Conservation (phyloP, 2,888 invertebrate species). For the Escarpia spicata region DNA sequence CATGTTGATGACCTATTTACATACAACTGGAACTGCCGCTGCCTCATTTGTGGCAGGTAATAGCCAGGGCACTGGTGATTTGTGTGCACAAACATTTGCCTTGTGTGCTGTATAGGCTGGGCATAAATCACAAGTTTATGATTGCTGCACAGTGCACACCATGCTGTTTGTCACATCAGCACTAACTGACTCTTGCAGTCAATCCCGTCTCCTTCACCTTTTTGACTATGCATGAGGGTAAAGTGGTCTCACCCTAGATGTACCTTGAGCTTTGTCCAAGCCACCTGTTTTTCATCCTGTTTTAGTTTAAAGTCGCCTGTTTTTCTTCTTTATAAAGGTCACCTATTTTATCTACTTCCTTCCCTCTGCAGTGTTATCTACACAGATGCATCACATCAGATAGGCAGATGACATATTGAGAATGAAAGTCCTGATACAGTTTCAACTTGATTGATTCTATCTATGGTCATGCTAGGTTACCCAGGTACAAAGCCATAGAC, state of each 20-base stretch:
- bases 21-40: neutral
- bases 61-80: neutral
- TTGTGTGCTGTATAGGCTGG: neutral
- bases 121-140: neutral
- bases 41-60: neutral
- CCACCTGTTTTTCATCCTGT: neutral
- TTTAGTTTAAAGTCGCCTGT: neutral
- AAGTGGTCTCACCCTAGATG: constrained; percentile 12
- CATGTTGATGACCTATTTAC: constrained; percentile 16
- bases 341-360: neutral
- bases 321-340: constrained; percentile 6
- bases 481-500: constrained; percentile 7
- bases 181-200: neutral
- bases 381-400: neutral
- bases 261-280: neutral
- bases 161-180: constrained; percentile 9
- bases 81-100: neutral
- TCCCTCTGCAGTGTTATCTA: neutral
- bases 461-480: constrained; percentile 2
- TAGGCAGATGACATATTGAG: constrained; percentile 6
- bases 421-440: constrained; percentile 4
- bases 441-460: neutral
- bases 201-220: neutral
- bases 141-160: neutral
- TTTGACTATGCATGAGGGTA: constrained; percentile 1